Evolutionary conservation across 2,888 invertebrate genomes (phyloP).

Genomic region (Cremastinae sp.): DNA sequence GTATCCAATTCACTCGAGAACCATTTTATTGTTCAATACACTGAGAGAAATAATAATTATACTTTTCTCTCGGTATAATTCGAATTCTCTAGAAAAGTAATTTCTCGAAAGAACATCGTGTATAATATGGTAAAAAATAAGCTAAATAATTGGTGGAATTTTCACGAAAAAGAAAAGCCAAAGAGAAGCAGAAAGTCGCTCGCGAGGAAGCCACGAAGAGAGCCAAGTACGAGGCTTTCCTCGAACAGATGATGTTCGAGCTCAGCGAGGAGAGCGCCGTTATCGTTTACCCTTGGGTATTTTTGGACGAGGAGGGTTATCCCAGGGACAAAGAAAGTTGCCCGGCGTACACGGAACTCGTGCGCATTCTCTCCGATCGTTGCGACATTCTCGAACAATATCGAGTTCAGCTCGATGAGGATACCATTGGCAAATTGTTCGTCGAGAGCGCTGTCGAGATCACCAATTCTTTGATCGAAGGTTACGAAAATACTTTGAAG

Average conservation of each 20-base stretch:
- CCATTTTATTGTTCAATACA: slow-evolving; percentile 30
- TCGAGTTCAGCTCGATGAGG: slow-evolving; percentile 67
- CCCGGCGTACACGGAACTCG: slow-evolving; percentile 71
- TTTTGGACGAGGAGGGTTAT: slow-evolving; percentile 69
- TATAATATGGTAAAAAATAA: background rate
- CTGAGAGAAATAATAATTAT: background rate
- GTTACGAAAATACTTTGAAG: too few relatives aligned
- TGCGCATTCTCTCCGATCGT: slow-evolving; percentile 68
- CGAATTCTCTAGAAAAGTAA: too few relatives aligned
- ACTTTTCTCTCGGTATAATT: too few relatives aligned
- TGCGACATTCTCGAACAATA: slow-evolving; percentile 73
- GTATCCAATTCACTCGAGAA: too few relatives aligned
- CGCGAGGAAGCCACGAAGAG: slow-evolving; percentile 65
- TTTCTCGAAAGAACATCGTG: too few relatives aligned
- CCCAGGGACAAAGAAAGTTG: slow-evolving; percentile 69
- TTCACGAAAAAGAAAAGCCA: slow-evolving; percentile 64
- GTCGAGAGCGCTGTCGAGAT: slow-evolving; percentile 71
- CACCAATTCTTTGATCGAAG: slow-evolving; percentile 69
- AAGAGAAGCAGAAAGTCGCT: slow-evolving; percentile 61
- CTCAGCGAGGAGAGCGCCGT: slow-evolving; percentile 72
- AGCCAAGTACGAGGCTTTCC: slow-evolving; percentile 70
- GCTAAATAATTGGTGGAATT: too few relatives aligned
- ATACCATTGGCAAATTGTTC: slow-evolving; percentile 67
- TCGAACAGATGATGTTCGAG: slow-evolving; percentile 72
- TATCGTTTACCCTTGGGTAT: slow-evolving; percentile 73